Conservation (phyloP, 2,888 invertebrate genomes). For the Bellardia bayeri region DNA sequence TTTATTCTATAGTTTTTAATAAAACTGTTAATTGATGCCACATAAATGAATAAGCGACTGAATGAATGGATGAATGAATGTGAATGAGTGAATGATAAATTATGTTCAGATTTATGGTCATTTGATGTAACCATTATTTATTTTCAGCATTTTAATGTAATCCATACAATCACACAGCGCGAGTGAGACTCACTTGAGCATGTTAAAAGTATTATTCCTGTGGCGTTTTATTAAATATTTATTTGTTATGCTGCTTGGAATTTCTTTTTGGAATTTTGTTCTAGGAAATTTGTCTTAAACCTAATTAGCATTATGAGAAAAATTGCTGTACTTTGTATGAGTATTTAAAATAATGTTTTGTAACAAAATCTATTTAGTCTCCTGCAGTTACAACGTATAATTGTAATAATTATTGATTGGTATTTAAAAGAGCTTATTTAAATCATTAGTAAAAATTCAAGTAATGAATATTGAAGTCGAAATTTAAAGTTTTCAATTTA, state of each 20-base stretch:
- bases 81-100: constrained; percentile 56
- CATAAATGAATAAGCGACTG: constrained; percentile 17
- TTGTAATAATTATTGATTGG: not conserved
- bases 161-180: constrained; percentile 1
- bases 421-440: constrained; percentile 4
- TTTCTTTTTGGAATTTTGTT: not conserved
- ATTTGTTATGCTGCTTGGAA: not conserved
- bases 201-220: constrained; percentile 14
- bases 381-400: constrained; percentile 4
- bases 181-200: not conserved
- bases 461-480: too few relatives aligned
- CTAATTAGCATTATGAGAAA: constrained; percentile 39
- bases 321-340: not conserved
- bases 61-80: constrained; percentile 1
- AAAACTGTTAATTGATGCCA: constrained; percentile 63
- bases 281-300: not conserved
- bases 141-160: constrained; percentile 20
- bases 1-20: constrained; percentile 2
- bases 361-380: constrained; percentile 1
- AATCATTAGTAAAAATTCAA: not conserved
- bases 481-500: too few relatives aligned
- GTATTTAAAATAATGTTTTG: not conserved
- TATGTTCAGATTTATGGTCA: constrained; percentile 63
- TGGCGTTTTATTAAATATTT: constrained; percentile 28
- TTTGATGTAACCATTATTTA: constrained; percentile 54